Evolutionary conservation across 2,888 invertebrate genomes (phyloP).

Genomic region (Thera britannica): DNA sequence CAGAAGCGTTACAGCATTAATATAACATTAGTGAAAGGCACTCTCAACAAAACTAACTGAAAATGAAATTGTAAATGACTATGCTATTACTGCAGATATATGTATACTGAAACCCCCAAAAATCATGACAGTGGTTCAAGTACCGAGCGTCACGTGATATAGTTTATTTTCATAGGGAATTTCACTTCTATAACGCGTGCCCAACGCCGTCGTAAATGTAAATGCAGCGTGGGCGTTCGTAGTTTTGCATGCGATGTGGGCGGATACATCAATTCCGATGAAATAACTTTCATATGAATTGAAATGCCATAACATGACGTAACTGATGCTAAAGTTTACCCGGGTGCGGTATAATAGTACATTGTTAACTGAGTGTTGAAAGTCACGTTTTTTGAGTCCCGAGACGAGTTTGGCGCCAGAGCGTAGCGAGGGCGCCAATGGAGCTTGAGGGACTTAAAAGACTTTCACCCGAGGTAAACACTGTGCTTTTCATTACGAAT

Average conservation of each 20-base stretch:
- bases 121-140: neutral
- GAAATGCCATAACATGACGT: constrained; percentile 21
- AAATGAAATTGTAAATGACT: too few relatives aligned
- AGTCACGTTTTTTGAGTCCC: too few relatives aligned
- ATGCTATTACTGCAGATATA: too few relatives aligned
- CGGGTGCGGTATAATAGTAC: too few relatives aligned
- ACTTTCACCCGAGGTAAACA: too few relatives aligned
- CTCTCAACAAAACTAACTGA: neutral
- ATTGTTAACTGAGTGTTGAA: too few relatives aligned
- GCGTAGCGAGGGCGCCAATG: too few relatives aligned
- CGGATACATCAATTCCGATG: constrained; percentile 5
- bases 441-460: too few relatives aligned
- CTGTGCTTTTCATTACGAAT: too few relatives aligned
- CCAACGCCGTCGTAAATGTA: constrained; percentile 15
- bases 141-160: neutral
- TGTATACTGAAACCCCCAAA: neutral
- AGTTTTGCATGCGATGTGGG: constrained; percentile 23
- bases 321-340: neutral
- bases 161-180: neutral
- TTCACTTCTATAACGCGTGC: constrained; percentile 7
- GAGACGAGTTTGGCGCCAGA: too few relatives aligned
- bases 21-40: too few relatives aligned
- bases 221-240: constrained; percentile 22
- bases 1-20: too few relatives aligned
- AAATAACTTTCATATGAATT: constrained; percentile 10